Percentiles rank a stretch among this genome's conserved stretches.
Evolutionary conservation across 2,888 invertebrate species (phyloP).

Genomic region (Drosophila eohydei): DNA sequence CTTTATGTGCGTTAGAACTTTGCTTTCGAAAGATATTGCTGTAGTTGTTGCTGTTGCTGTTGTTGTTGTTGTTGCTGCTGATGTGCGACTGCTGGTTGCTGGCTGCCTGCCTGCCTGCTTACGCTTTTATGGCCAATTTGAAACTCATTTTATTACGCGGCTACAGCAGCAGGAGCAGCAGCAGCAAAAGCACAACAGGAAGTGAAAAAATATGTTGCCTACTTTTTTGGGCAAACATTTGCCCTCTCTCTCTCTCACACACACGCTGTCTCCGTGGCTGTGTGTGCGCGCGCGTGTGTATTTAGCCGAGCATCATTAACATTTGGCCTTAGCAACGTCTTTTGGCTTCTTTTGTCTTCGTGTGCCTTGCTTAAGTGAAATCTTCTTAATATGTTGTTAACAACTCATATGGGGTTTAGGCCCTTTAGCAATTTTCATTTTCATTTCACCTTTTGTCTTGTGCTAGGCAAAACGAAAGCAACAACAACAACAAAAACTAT

Average conservation of each 20-base stretch:
- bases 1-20: constrained; percentile 34
- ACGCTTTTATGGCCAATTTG: constrained; percentile 75
- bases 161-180: constrained; percentile 12
- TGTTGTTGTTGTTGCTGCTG: constrained; percentile 13
- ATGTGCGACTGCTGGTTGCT: constrained; percentile 24
- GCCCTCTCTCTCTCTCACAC: neutral
- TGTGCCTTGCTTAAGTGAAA: constrained; percentile 74
- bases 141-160: constrained; percentile 71
- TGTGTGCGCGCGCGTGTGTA: constrained; percentile 23
- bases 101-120: constrained; percentile 42
- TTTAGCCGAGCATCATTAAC: constrained; percentile 56
- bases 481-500: constrained; percentile 49
- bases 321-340: constrained; percentile 53
- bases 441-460: constrained; percentile 22
- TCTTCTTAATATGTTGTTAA: constrained; percentile 78
- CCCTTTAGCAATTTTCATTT: constrained; percentile 24
- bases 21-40: constrained; percentile 30
- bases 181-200: constrained; percentile 21
- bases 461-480: neutral
- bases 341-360: constrained; percentile 8
- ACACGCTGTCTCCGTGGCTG: neutral
- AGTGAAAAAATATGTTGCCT: constrained; percentile 56
- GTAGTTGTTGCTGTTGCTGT: constrained; percentile 16
- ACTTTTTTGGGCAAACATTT: constrained; percentile 54
- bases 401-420: constrained; percentile 71